Evolutionary conservation across 2,888 invertebrate species (phyloP), one percentile per base, ranked within the genome.

Genomic region (Drosophila antonietae): DNA sequence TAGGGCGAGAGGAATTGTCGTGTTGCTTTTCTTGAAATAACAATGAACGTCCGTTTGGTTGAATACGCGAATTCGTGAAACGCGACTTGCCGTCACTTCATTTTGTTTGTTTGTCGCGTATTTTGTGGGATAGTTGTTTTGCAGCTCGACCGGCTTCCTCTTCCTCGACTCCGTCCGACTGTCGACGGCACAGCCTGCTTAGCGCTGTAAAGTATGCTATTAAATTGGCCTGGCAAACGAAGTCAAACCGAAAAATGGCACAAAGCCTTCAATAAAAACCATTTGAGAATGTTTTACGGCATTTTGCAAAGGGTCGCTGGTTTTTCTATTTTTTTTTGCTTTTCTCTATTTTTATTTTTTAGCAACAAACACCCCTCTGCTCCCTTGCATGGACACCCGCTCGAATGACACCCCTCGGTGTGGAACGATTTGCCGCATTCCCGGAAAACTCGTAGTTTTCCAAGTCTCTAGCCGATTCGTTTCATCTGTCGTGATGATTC

Each of bases 211-310:
- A 90, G 84, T 85, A 91, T 83, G 89, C 81, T 80, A 91, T 90
- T 90, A 91, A 89, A 90, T 90, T 91, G 91, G 91, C 90, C 90
- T 80, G 86, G 85, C 37, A 87, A 85, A 80, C 85, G 83, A 81
- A 79, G 89, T 81, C 71, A 66, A 76, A 70, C 68, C 58, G 57
- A 63, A 71, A 68, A 75, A 78, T 80, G 80, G 69, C 78, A 61
- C 61, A 63, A 75, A 72, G 81, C 77, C 69, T 77, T 70, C 68
- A 76, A 81, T 77, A 75, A 73, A 70, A 81, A 72, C 61, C 68
- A 81, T 76, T 76, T 67, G 79, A 67, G 70, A 81, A 79, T 76
- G 75, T 80, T 72, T 69, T 75, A 80, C 72, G 70, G 72, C 71
- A 66, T 73, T 78, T 75, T 53, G 67, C 67, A 65, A 72, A 72